These are phyloP conservation scores for Tryphoninae sp. DNA, from an alignment of 2,888 invertebrate genomes.

Conservation along the genomic window DNA sequence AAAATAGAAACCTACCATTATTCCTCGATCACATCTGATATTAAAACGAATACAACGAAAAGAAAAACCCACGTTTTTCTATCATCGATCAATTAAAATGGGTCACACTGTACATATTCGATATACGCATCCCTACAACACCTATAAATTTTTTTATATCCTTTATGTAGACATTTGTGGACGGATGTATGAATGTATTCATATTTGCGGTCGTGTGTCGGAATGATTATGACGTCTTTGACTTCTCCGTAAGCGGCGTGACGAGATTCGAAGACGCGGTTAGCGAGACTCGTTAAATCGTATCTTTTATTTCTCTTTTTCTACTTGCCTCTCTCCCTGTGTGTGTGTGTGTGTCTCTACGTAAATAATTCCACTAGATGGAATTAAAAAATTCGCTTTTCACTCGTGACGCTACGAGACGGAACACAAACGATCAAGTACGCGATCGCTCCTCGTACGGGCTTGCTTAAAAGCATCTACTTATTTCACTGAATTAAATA, in stretches of 20 bases:
- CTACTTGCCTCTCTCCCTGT: neutral
- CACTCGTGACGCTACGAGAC: neutral
- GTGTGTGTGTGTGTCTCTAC: neutral
- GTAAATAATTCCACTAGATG: neutral
- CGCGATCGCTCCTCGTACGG: neutral
- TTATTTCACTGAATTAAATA: too few species aligned
- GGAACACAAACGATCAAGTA: neutral
- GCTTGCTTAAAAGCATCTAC: neutral
- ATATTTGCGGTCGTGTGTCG: neutral
- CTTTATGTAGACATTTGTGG: neutral
- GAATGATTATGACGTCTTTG: slow-evolving; percentile 56
- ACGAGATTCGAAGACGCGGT: slow-evolving; percentile 33
- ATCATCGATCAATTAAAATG: neutral
- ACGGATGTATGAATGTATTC: neutral
- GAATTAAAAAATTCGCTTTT: neutral
- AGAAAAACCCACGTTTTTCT: too few species aligned
- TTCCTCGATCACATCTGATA: too few species aligned
- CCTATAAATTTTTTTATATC: neutral
- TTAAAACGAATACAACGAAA: too few species aligned
- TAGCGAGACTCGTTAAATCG: slow-evolving; percentile 33
- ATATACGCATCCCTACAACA: neutral
- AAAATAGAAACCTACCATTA: too few species aligned
- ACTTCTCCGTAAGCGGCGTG: slow-evolving; percentile 53
- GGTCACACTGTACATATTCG: neutral
- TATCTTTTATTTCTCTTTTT: slow-evolving; percentile 8